A percentile compares a stretch with the other conserved stretches of the same genome.
phyloP scores from a whole-genome alignment of 2,113 vertebrate genomes.

The Podarcis raffonei region DNA sequence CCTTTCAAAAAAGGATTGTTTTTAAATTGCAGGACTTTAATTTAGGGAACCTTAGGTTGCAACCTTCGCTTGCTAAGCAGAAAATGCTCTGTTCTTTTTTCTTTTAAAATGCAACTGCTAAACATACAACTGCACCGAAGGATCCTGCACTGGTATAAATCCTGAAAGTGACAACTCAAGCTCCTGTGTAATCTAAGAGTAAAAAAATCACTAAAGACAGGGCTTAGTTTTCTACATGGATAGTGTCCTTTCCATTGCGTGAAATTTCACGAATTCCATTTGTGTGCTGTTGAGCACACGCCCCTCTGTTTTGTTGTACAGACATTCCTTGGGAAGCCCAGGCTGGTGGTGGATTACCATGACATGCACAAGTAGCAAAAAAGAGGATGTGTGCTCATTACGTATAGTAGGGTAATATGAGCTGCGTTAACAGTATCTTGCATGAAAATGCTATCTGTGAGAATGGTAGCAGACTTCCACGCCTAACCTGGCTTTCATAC shows the following conservation, averaged over 20 bases:
- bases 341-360: background rate
- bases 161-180: background rate
- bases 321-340: background rate
- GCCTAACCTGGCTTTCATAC: background rate
- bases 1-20: background rate
- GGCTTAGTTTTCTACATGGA: background rate
- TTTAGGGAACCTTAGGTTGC: background rate
- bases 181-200: background rate
- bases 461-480: background rate
- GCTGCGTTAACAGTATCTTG: background rate
- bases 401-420: background rate
- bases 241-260: background rate
- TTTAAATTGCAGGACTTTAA: background rate
- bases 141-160: background rate
- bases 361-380: background rate
- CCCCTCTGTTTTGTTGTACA: background rate
- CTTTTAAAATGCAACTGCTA: background rate
- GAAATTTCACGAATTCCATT: background rate
- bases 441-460: background rate
- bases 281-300: background rate
- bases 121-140: background rate
- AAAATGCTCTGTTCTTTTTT: background rate
- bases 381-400: background rate
- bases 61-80: background rate
- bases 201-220: background rate